Evolutionary conservation across 2,113 vertebrate species (phyloP).

Genomic region (Paradoxurus hermaphroditus): DNA sequence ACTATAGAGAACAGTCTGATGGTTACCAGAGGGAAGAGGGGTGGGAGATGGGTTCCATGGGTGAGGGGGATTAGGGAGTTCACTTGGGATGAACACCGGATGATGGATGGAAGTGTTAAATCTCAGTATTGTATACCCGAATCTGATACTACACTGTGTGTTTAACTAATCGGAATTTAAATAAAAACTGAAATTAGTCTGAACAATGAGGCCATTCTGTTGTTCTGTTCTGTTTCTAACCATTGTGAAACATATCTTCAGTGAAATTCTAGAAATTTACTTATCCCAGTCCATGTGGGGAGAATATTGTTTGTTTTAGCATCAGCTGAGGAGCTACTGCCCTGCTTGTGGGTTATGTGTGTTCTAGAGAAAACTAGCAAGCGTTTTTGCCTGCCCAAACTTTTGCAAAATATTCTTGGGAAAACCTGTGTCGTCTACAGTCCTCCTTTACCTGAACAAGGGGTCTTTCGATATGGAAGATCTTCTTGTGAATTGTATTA

Average conservation of each 20-base stretch:
- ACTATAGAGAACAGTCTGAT: too few relatives aligned
- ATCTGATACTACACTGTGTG: too few relatives aligned
- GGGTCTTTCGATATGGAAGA: neutral
- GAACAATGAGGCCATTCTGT: conserved; percentile 46
- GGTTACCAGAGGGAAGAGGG: too few relatives aligned
- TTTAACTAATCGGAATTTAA: neutral
- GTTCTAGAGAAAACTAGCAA: neutral
- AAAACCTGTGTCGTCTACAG: neutral
- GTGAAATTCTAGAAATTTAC: conserved; percentile 35
- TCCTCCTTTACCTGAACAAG: neutral
- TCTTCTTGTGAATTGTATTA: too few relatives aligned
- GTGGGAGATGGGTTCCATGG: too few relatives aligned
- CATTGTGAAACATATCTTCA: conserved; percentile 46
- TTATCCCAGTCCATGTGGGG: neutral
- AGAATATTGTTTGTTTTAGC: conserved; percentile 14
- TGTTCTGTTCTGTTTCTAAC: neutral
- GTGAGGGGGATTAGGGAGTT: too few relatives aligned
- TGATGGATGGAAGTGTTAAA: too few relatives aligned
- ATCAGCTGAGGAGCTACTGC: neutral
- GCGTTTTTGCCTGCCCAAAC: neutral
- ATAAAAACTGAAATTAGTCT: conserved; percentile 17
- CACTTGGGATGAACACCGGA: too few relatives aligned
- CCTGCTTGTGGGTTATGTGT: neutral
- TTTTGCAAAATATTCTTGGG: neutral
- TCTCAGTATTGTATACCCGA: too few relatives aligned